A percentile compares a stretch with the other conserved stretches of the same genome.
These are phyloP conservation scores for Ctenosaura bakeri DNA, from an alignment of 2,797 vertebrate species.

Conservation along the genomic window DNA sequence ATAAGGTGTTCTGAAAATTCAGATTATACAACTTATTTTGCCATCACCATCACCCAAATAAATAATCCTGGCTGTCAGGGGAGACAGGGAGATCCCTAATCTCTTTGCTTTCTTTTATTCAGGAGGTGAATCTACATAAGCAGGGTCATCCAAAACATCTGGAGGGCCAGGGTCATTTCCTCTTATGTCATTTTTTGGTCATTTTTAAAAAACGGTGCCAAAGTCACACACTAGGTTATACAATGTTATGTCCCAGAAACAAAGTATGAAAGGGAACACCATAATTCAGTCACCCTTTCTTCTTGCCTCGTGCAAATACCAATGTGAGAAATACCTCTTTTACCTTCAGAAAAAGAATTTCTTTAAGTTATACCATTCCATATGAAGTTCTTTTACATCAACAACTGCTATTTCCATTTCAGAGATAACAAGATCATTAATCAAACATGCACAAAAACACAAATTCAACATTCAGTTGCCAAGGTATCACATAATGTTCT, in stretches of 20 bases:
- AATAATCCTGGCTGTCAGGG: no score
- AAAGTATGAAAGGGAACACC: not conserved
- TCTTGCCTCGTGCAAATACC: not conserved
- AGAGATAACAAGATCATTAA: conserved; percentile 53
- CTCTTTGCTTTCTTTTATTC: not conserved
- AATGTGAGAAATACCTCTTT: not conserved
- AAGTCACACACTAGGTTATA: not conserved
- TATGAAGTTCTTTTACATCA: not conserved
- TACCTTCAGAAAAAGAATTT: not conserved
- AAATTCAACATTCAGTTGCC: not conserved
- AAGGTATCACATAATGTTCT: conserved; percentile 37
- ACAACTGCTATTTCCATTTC: conserved; percentile 17
- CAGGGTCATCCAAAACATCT: not conserved
- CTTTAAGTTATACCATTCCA: not conserved
- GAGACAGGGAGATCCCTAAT: not conserved
- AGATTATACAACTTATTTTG: no score
- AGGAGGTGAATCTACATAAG: no score
- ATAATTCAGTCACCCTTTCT: conserved; percentile 16
- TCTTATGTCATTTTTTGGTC: not conserved
- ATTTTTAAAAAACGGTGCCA: not conserved
- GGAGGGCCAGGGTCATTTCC: not conserved
- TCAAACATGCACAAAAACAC: conserved; percentile 31
- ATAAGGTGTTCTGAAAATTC: no score
- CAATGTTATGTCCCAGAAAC: not conserved
- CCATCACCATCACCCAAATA: no score